phyloP scores from a whole-genome alignment of 1,140 invertebrate species.

The Agrilus planipennis region DNA sequence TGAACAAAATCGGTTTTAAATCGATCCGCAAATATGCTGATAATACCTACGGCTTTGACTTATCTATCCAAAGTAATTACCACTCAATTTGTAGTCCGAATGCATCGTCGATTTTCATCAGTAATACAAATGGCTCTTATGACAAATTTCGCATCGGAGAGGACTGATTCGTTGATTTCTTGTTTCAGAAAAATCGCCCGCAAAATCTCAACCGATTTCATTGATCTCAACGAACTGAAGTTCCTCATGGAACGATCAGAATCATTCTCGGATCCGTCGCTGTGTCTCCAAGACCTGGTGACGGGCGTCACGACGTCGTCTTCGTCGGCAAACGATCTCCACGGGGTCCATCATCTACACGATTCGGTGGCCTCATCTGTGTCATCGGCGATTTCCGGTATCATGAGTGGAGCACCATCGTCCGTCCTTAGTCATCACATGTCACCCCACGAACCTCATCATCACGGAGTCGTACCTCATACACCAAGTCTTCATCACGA shows the following conservation, averaged over 20 bases:
- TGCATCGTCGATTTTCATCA: no score
- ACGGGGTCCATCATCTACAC: constrained; percentile 45
- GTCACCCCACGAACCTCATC: constrained; percentile 33
- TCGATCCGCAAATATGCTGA: no score
- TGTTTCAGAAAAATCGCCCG: no score
- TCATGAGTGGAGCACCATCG: constrained; percentile 47
- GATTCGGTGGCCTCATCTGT: constrained; percentile 49
- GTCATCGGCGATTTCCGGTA: constrained; percentile 50
- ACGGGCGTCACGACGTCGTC: constrained; percentile 35
- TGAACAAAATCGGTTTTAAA: no score
- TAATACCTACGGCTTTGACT: no score
- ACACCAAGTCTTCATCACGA: constrained; percentile 56
- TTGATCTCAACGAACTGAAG: no score
- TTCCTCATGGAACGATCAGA: constrained; percentile 47
- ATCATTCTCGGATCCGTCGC: constrained; percentile 47
- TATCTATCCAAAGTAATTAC: no score
- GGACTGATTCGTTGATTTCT: no score
- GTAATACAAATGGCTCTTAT: no score
- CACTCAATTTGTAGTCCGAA: no score
- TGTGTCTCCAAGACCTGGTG: constrained; percentile 64
- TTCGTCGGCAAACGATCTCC: constrained; percentile 38
- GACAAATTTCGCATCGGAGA: no score
- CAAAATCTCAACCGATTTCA: no score
- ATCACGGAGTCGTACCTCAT: constrained; percentile 30
- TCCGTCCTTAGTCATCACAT: constrained; percentile 37